A percentile compares a stretch with the other conserved stretches of the same genome.
Evolutionary conservation across 2,113 vertebrate species (phyloP).

Genomic region (Daubentonia madagascariensis): DNA sequence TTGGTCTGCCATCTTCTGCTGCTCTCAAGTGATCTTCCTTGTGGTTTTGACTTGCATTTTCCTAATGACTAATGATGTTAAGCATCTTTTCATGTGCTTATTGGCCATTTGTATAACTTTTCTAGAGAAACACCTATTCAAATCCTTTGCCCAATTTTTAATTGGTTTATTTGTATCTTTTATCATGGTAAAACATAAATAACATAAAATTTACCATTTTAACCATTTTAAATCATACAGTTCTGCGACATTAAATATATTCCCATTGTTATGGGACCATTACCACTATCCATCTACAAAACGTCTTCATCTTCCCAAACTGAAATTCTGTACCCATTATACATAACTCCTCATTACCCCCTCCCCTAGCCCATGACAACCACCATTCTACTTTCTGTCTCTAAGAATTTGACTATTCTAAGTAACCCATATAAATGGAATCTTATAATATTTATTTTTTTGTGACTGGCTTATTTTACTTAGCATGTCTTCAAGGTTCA

Average conservation of each 20-base stretch:
- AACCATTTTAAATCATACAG: not conserved
- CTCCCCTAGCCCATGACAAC: not conserved
- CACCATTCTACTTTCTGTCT: not conserved
- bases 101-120: not conserved
- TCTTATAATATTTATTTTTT: not conserved
- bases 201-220: not conserved
- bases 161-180: not conserved
- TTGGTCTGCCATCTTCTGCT: no score
- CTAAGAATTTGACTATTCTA: not conserved
- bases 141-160: not conserved
- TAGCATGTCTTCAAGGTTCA: not conserved
- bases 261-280: not conserved
- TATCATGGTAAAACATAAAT: constrained; percentile 1
- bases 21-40: no score
- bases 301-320: not conserved
- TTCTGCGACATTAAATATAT: not conserved
- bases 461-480: not conserved
- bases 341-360: not conserved
- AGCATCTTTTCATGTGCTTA: not conserved
- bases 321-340: not conserved
- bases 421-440: not conserved
- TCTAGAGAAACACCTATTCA: not conserved
- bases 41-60: constrained; percentile 27
- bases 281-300: not conserved
- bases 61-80: not conserved